Evolutionary conservation across 1,140 invertebrate genomes (phyloP).

Genomic region (Eumaeus atala): DNA sequence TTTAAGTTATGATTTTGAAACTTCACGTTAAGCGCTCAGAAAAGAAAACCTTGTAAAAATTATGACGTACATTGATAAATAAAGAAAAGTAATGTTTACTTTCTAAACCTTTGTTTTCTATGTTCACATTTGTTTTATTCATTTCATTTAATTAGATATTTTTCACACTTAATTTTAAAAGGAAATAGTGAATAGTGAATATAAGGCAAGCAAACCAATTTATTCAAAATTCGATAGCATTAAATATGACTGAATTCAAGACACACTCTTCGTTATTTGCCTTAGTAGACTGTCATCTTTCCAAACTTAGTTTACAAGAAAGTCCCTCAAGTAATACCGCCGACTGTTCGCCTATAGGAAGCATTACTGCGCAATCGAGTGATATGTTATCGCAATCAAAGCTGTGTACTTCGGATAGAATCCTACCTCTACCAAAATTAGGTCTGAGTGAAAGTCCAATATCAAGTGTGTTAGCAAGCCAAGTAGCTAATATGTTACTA

Average conservation of each 20-base stretch:
- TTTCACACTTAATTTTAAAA: no score
- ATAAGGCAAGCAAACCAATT: no score
- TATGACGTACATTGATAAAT: no score
- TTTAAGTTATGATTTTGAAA: no score
- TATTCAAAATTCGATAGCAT: not conserved
- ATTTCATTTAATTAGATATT: no score
- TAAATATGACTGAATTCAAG: conserved; percentile 27
- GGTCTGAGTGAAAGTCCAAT: conserved; percentile 40
- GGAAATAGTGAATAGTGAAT: no score
- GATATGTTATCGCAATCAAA: not conserved
- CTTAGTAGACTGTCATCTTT: conserved; percentile 52
- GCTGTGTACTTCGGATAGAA: conserved; percentile 11
- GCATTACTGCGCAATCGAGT: not conserved
- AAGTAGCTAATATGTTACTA: conserved; percentile 53
- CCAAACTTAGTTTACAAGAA: conserved; percentile 39
- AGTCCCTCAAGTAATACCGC: conserved; percentile 16
- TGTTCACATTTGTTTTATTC: no score
- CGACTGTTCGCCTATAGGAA: not conserved
- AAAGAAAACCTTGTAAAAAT: no score
- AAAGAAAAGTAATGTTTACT: not conserved
- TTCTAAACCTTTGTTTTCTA: not conserved
- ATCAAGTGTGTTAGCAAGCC: conserved; percentile 39
- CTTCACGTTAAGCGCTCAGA: no score
- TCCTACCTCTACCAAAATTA: conserved; percentile 34
- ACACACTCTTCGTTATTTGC: conserved; percentile 40